Percentiles rank a stretch among this genome's conserved stretches.
These are phyloP conservation scores for Lagria hirta DNA, from an alignment of 2,888 invertebrate genomes.

Conservation along the genomic window DNA sequence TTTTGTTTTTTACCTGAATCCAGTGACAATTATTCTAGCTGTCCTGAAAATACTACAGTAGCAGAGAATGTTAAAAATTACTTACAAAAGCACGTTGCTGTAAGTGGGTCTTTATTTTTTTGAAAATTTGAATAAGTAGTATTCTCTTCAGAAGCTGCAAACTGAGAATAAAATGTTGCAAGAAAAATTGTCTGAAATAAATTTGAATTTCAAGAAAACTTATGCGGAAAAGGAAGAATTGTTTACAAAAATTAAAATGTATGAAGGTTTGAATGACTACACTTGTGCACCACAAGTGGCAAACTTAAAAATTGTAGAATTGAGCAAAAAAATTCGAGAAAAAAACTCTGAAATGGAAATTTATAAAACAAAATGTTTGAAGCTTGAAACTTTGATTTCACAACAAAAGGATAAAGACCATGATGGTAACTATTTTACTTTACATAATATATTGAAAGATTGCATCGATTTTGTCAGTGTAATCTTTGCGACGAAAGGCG, in stretches of 20 bases:
- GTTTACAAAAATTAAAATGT: constrained; percentile 57
- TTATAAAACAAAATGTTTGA: constrained; percentile 61
- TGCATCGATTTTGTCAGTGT: no score
- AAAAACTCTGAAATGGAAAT: constrained; percentile 63
- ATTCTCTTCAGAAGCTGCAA: constrained; percentile 55
- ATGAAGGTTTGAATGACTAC: constrained; percentile 57
- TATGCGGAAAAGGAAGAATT: constrained; percentile 54
- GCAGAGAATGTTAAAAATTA: constrained; percentile 64
- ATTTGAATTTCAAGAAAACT: constrained; percentile 44
- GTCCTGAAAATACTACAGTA: constrained; percentile 3
- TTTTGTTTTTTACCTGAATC: no score
- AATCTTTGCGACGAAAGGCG: no score
- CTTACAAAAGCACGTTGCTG: constrained; percentile 62
- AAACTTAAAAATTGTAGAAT: constrained; percentile 66
- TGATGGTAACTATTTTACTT: constrained; percentile 7
- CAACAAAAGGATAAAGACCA: constrained; percentile 39
- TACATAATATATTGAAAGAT: no score
- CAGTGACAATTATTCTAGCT: no score
- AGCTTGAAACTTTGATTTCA: constrained; percentile 57
- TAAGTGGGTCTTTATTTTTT: constrained; percentile 40
- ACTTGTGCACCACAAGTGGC: constrained; percentile 60
- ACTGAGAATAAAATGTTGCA: constrained; percentile 61
- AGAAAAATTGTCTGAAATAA: constrained; percentile 54
- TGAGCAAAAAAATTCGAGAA: constrained; percentile 67
- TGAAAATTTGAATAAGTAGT: constrained; percentile 1